Evolutionary conservation across 2,113 vertebrate genomes (phyloP), one percentile per base, ranked within the genome.

Genomic region (Corapipo altera): DNA sequence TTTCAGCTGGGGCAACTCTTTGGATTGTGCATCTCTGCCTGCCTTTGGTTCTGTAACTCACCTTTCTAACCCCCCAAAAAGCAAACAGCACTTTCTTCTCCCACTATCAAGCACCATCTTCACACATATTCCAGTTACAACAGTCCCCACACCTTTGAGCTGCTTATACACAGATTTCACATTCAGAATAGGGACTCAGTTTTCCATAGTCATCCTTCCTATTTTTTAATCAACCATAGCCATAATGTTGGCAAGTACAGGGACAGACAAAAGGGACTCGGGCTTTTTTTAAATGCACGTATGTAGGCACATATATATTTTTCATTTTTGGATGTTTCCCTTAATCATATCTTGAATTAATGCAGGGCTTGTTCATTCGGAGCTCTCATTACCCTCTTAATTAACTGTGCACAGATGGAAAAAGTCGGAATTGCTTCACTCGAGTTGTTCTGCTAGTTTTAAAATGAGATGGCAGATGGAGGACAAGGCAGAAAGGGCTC

Each of bases 321-420:
- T 95, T 94, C 78, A 89, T 95, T 97, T 97, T 97, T 85, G 95
- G 95, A 97, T 95, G 97, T 95, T 97, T 97, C 96, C 97, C 97
- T 98, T 98, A 98, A 98, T 98, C 98, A 98, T 98, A 98, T 97
- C 98, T 97, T 98, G 98, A 98, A 98, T 98, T 98, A 98, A 98
- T 98, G 98, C 98, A 97, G 96, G 94, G 92, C 98, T 98, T 98
- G 97, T 98, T 98, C 98, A 97, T 97, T 97, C 97, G 54, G 95
- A 97, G 97, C 98, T 98, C 98, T 98, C 98, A 98, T 98, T 98
- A 98, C 98, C 98, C 98, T 98, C 98, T 98, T 98, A 98, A 98
- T 98, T 98, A 98, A 98, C 98, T 98, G 97, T 93, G 98, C 98
- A 98, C 98, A 98, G 98, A 98, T 98, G 98, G 98, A 98, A 98